Percentiles rank a stretch among this genome's conserved stretches.
phyloP scores from a whole-genome alignment of 2,888 invertebrate species.

The Tetranychus piercei region DNA sequence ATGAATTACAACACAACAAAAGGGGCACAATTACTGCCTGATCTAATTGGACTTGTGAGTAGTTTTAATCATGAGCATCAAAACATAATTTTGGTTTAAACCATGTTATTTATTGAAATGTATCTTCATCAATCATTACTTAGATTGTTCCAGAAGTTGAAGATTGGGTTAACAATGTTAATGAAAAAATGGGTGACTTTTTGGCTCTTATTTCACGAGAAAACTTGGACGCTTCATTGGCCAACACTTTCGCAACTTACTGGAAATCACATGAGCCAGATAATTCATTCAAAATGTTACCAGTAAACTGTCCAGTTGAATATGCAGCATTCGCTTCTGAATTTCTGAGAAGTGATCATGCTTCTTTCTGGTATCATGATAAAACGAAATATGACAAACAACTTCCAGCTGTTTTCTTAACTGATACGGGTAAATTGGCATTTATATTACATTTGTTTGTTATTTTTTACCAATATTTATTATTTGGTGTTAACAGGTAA shows the following conservation, averaged over 20 bases:
- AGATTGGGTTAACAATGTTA: not conserved
- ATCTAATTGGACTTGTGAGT: not conserved
- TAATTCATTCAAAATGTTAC: not conserved
- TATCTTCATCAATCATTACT: not conserved
- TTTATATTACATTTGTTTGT: not conserved
- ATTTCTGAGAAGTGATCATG: slow-evolving; percentile 31
- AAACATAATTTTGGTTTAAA: too few relatives aligned
- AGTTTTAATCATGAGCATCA: too few relatives aligned
- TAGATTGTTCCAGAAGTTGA: not conserved
- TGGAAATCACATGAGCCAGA: not conserved
- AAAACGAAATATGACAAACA: not conserved
- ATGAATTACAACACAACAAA: slow-evolving; percentile 30
- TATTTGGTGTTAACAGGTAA: not conserved
- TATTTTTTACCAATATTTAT: not conserved
- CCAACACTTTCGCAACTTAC: not conserved
- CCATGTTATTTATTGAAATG: too few relatives aligned
- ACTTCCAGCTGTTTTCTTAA: not conserved
- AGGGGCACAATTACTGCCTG: not conserved
- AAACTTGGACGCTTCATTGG: not conserved
- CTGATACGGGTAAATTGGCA: not conserved
- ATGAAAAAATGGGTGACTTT: not conserved
- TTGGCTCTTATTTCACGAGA: not conserved
- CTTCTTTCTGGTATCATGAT: slow-evolving; percentile 30
- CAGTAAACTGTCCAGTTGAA: not conserved
- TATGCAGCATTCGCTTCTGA: not conserved